A percentile compares a stretch with the other conserved stretches of the same genome.
phyloP scores from a whole-genome alignment of 2,113 vertebrate species.

The Melanerpes formicivorus region DNA sequence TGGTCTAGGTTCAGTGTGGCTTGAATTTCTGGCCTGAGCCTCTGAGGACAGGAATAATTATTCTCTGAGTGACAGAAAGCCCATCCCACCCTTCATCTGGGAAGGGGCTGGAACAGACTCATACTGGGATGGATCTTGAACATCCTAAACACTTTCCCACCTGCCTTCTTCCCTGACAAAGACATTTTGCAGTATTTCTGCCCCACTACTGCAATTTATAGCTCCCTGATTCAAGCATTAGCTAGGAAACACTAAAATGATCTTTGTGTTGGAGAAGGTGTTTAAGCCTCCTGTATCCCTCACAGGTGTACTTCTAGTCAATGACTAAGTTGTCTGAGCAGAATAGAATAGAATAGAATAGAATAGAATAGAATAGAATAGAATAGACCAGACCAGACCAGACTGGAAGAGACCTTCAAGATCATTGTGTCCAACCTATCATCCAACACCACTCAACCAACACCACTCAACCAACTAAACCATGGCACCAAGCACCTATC shows the following conservation, averaged over 20 bases:
- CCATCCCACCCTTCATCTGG: background rate
- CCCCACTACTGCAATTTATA: background rate
- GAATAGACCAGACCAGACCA: no score
- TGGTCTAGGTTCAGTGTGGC: background rate
- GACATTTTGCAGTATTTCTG: background rate
- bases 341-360: background rate
- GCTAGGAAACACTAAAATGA: background rate
- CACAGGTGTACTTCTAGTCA: background rate
- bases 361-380: no score
- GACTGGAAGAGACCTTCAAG: no score
- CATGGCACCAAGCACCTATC: no score
- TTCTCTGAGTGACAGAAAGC: background rate
- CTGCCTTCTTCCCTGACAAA: background rate
- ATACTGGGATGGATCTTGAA: background rate
- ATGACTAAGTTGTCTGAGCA: background rate
- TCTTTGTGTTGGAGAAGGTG: background rate
- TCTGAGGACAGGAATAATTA: background rate
- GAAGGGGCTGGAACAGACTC: background rate
- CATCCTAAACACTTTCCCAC: background rate
- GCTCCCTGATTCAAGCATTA: background rate
- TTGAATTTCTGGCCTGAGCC: background rate
- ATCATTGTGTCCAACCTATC: no score
- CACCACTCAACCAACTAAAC: no score
- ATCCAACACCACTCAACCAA: no score
- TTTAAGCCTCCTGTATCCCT: background rate